A percentile compares a stretch with the other conserved stretches of the same genome.
These are phyloP conservation scores for Platanista minor DNA, from an alignment of 2,113 vertebrate species.

Conservation along the genomic window DNA sequence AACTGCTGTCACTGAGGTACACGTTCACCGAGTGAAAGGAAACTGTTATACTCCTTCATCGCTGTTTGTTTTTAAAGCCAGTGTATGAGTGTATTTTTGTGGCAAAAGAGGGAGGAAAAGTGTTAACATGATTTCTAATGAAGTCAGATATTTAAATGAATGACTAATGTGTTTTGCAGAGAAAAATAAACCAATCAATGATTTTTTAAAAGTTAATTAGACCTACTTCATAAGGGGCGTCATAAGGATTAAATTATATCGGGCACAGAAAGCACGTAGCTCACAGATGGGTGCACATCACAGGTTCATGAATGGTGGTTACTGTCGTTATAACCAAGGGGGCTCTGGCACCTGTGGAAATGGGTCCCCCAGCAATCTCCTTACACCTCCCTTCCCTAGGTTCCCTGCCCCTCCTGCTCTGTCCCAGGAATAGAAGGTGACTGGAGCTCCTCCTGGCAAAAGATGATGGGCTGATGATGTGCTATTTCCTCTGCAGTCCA, in stretches of 20 bases:
- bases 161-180: constrained; percentile 77
- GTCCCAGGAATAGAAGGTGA: neutral
- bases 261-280: neutral
- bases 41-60: constrained; percentile 52
- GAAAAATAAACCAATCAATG: constrained; percentile 78
- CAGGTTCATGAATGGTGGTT: neutral
- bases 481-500: neutral
- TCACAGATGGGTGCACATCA: neutral
- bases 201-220: neutral
- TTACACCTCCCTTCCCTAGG: neutral
- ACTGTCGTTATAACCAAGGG: neutral
- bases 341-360: neutral
- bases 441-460: neutral
- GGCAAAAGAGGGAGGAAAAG: constrained; percentile 40
- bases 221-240: neutral
- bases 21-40: constrained; percentile 55
- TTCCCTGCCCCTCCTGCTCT: neutral
- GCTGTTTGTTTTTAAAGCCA: constrained; percentile 25
- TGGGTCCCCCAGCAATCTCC: neutral
- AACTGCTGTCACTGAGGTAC: constrained; percentile 65
- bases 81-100: constrained; percentile 67
- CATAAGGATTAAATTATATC: neutral
- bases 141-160: constrained; percentile 56
- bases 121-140: constrained; percentile 49
- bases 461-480: neutral